Conservation (phyloP, 2,888 invertebrate species). For the Lamellibrachia satsuma region DNA sequence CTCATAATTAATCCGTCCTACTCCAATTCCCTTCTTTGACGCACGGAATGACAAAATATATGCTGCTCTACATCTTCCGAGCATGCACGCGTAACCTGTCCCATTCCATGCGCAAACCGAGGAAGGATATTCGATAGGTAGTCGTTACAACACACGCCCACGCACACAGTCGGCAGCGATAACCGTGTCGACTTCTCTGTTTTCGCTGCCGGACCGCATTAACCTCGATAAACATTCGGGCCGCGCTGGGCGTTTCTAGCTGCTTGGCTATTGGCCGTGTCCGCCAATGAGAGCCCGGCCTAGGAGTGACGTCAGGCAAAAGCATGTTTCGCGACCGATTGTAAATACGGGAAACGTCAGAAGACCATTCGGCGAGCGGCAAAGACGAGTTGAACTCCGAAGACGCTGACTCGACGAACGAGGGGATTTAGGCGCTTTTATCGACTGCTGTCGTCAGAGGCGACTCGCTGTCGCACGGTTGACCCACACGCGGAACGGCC, state of each 20-base stretch:
- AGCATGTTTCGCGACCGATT: conserved; percentile 9
- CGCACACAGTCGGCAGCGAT: background rate
- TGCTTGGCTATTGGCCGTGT: background rate
- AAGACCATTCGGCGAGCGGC: conserved; percentile 7
- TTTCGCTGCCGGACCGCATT: background rate
- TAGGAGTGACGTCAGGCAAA: background rate
- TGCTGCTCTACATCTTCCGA: background rate
- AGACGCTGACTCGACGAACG: background rate
- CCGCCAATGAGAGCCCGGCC: background rate
- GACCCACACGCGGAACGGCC: background rate
- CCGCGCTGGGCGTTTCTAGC: background rate
- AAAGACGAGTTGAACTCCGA: background rate
- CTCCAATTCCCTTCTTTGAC: background rate
- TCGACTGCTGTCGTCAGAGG: background rate
- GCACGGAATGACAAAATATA: background rate
- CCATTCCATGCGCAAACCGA: background rate
- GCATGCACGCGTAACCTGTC: background rate
- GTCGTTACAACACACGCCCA: background rate
- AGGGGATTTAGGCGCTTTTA: background rate
- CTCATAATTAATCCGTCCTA: background rate
- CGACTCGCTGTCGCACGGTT: background rate
- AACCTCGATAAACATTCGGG: conserved; percentile 12
- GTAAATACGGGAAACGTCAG: conserved; percentile 17
- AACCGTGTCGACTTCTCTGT: conserved; percentile 9
- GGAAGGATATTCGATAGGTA: background rate